Percentiles rank a stretch among this genome's conserved stretches.
These are phyloP conservation scores for Harlomillsia oculata DNA, from an alignment of 1,140 invertebrate genomes.

Conservation along the genomic window DNA sequence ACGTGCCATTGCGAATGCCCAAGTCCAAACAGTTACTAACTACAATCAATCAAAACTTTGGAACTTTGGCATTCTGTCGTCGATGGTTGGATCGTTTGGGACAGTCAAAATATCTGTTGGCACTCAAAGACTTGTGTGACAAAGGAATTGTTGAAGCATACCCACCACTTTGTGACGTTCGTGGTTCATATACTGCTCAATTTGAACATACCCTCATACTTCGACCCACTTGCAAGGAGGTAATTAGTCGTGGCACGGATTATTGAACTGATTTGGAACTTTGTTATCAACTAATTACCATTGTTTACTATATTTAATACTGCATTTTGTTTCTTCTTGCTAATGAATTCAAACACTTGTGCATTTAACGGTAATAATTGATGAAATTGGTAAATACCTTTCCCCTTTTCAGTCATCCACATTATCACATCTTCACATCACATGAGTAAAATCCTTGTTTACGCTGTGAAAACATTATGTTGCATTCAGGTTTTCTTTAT, in stretches of 20 bases:
- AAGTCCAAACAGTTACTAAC: constrained; percentile 80
- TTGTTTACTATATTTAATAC: too few relatives aligned
- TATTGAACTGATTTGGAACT: constrained; percentile 66
- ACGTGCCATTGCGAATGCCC: constrained; percentile 62
- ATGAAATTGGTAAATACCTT: too few relatives aligned
- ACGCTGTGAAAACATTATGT: too few relatives aligned
- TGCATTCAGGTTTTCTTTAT: too few relatives aligned
- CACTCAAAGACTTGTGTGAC: constrained; percentile 95
- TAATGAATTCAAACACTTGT: too few relatives aligned
- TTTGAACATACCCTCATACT: constrained; percentile 96
- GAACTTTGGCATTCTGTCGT: constrained; percentile 96
- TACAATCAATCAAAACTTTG: constrained; percentile 96
- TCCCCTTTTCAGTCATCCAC: too few relatives aligned
- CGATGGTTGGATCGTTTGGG: constrained; percentile 96
- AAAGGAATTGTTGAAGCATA: constrained; percentile 92
- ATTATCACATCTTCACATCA: too few relatives aligned
- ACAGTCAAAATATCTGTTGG: constrained; percentile 96
- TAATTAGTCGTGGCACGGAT: constrained; percentile 90
- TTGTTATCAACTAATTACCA: too few relatives aligned
- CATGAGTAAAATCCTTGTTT: too few relatives aligned
- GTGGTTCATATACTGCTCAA: constrained; percentile 97
- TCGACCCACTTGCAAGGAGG: constrained; percentile 96
- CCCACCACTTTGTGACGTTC: constrained; percentile 94
- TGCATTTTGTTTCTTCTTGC: too few relatives aligned
- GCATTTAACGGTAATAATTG: too few relatives aligned